A percentile compares a stretch with the other conserved stretches of the same genome.
phyloP scores from a whole-genome alignment of 2,797 vertebrate genomes.

The Schizothorax lantsangensis region DNA sequence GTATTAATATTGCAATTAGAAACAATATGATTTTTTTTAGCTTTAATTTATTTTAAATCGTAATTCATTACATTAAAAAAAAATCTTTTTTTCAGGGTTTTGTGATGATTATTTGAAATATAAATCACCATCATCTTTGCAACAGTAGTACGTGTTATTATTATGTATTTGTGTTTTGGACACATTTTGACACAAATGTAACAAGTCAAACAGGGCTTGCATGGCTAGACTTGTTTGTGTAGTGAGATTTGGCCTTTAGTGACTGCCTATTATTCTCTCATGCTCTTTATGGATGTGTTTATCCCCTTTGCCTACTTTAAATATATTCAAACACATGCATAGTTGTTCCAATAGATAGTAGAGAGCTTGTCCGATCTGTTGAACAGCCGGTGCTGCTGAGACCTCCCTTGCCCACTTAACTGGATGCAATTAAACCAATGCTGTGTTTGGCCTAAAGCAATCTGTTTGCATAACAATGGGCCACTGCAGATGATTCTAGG shows the following conservation, averaged over 20 bases:
- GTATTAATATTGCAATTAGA: too few species aligned
- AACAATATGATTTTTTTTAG: too few species aligned
- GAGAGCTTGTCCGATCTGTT: slow-evolving; percentile 25
- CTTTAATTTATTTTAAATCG: not conserved
- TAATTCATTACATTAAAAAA: not conserved
- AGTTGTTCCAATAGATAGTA: slow-evolving; percentile 12
- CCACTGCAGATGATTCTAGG: slow-evolving; percentile 29
- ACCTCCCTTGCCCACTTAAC: slow-evolving; percentile 41
- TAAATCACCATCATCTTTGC: not conserved
- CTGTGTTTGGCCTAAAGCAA: slow-evolving; percentile 38
- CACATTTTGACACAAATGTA: not conserved
- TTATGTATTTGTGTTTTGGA: not conserved
- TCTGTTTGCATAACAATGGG: slow-evolving; percentile 49
- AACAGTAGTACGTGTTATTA: not conserved
- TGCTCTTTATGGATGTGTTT: not conserved
- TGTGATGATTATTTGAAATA: not conserved
- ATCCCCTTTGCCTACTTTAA: not conserved
- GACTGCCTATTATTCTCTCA: not conserved
- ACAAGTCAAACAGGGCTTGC: not conserved
- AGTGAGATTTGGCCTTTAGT: slow-evolving; percentile 4
- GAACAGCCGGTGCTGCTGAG: slow-evolving; percentile 23
- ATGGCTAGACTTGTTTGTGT: not conserved
- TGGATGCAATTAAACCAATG: slow-evolving; percentile 50
- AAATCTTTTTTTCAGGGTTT: not conserved
- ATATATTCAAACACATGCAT: slow-evolving; percentile 3